Conservation (phyloP, 1,140 invertebrate genomes). For the Globodera rostochiensis region DNA sequence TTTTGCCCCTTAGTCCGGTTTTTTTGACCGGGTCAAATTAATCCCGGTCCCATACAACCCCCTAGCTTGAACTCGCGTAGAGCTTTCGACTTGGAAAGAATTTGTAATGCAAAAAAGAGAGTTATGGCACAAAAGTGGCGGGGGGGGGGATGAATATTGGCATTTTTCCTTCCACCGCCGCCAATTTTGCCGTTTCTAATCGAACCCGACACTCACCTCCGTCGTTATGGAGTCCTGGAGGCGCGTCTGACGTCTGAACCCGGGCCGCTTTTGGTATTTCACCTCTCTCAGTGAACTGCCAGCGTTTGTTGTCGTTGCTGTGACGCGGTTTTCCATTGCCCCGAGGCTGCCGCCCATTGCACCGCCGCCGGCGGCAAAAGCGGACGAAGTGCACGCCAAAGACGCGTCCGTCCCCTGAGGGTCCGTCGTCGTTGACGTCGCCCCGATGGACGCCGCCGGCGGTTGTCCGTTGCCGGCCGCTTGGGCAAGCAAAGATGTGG, state of each 20-base stretch:
- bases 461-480: not conserved
- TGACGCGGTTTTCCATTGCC: not conserved
- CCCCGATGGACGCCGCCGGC: too few species aligned
- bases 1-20: too few species aligned
- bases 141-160: too few species aligned
- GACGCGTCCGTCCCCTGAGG: not conserved
- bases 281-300: conserved; percentile 36
- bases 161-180: too few species aligned
- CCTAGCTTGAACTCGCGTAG: too few species aligned
- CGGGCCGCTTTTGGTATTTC: conserved; percentile 54
- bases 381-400: conserved; percentile 8
- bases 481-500: conserved; percentile 25
- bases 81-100: too few species aligned
- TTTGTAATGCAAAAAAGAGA: too few species aligned
- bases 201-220: conserved; percentile 42
- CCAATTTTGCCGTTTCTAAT: not conserved
- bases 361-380: not conserved
- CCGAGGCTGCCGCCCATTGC: not conserved
- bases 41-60: too few species aligned
- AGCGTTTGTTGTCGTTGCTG: not conserved
- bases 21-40: too few species aligned
- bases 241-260: conserved; percentile 60
- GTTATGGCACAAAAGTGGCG: not conserved
- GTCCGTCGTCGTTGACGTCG: not conserved
- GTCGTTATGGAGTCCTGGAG: conserved; percentile 63